Conservation (phyloP, 2,888 invertebrate species). For the Palloptera scutellata region DNA sequence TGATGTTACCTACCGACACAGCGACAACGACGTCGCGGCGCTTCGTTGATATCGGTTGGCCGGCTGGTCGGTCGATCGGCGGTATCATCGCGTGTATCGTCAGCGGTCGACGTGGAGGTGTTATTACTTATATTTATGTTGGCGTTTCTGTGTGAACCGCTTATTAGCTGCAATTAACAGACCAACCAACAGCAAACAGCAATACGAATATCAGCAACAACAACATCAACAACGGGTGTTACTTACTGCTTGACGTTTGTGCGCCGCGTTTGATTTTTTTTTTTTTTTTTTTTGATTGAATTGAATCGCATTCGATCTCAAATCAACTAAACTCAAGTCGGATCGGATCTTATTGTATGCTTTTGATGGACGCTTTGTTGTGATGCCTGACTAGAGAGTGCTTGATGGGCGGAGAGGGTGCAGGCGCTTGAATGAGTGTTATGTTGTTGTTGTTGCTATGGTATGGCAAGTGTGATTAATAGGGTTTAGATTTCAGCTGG, state of each 20-base stretch:
- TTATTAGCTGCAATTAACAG: slow-evolving; percentile 10
- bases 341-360: not conserved
- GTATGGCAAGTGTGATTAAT: not conserved
- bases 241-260: too few relatives aligned
- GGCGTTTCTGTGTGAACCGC: not conserved
- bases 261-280: too few relatives aligned
- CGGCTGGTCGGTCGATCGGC: too few relatives aligned
- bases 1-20: not conserved
- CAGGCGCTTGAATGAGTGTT: not conserved
- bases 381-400: not conserved
- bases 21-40: not conserved
- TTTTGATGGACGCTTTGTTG: slow-evolving; percentile 14
- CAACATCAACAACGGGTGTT: not conserved
- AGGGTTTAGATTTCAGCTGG: slow-evolving; percentile 1
- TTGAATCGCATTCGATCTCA: too few relatives aligned
- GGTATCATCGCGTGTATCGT: too few relatives aligned
- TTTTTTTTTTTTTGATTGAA: too few relatives aligned
- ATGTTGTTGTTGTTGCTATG: slow-evolving; percentile 1
- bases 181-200: not conserved
- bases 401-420: too few relatives aligned
- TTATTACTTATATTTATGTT: not conserved
- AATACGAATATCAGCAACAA: not conserved
- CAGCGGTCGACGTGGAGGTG: not conserved
- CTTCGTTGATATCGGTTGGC: not conserved
- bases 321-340: too few relatives aligned